Evolutionary conservation across 2,113 vertebrate genomes (phyloP).

Genomic region (Baryphthengus martii): DNA sequence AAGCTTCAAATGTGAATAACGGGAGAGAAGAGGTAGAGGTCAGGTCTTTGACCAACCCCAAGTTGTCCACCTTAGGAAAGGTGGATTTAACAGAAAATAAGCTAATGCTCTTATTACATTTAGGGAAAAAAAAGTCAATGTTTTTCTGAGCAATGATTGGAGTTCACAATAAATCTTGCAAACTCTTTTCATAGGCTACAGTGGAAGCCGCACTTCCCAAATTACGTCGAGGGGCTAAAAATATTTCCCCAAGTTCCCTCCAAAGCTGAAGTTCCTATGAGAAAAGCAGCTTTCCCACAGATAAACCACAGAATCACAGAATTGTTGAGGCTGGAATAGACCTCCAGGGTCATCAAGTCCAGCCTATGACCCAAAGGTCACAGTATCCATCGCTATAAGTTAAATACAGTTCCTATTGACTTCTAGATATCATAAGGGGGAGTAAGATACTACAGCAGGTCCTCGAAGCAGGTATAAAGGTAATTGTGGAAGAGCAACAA

Average conservation of each 20-base stretch:
- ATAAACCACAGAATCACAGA: no score
- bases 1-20: not conserved
- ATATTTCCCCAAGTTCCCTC: not conserved
- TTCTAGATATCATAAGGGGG: not conserved
- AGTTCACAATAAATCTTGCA: not conserved
- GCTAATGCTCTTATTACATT: not conserved
- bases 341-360: no score
- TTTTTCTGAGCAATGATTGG: not conserved
- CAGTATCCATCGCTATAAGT: no score
- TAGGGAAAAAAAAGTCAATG: not conserved
- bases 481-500: not conserved
- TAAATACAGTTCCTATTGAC: not conserved
- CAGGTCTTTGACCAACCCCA: not conserved
- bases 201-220: not conserved
- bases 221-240: not conserved
- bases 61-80: not conserved
- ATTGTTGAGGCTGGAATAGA: no score
- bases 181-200: not conserved
- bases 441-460: not conserved
- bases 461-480: not conserved
- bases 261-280: not conserved
- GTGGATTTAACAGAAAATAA: not conserved
- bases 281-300: not conserved
- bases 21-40: not conserved
- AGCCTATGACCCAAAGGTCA: no score